Evolutionary conservation across 2,797 vertebrate genomes (phyloP), one percentile per base, ranked within the genome.

Genomic region (Psittacula derbiana): DNA sequence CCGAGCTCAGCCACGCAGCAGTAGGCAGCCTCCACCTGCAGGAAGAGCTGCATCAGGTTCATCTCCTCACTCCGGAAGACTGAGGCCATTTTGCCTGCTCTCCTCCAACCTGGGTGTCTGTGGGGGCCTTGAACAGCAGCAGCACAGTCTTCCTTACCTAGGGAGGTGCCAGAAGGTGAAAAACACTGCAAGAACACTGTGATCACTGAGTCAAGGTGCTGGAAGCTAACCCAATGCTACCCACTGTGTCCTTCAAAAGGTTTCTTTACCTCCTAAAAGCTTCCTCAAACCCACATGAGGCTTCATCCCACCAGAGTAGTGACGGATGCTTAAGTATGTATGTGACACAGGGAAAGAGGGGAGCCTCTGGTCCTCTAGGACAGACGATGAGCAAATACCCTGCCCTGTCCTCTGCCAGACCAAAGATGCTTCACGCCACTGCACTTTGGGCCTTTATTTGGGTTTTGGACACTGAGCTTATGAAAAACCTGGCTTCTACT

Each of bases 1-100:
- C 98, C 98, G 0, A 98, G 98, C 95, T 98, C 98, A 0, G 98
- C 97, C 16, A 98, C 97, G 0, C 98, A 98, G 97, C 98, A 98
- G 49, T 98, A 98, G 2, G 98, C 98, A 66, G 98, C 98, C 71
- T 98, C 98, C 91, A 97, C 98, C 85, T 98, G 98, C 28, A 98
- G 97, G 46, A 98, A 98, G 30, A 98, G 96, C 47, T 98, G 98
- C 20, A 96, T 97, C 88, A 98, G 43, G 66, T 96, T 97, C 98
- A 98, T 98, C 93, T 98, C 98, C 95, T 98, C 98, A 0, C 98
- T 98, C 24, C 98, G 97, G 88, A 98, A 98, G 46, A 98, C 6
- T 0, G 98, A 98, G 1, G 80, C 92, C 98, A 98, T 98, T 80
- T 66, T 25, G 10, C 23, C 18, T 3, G 3, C 20, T 13, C 31